Conservation (phyloP, 2,797 vertebrate species). For the Thamnophis elegans region DNA sequence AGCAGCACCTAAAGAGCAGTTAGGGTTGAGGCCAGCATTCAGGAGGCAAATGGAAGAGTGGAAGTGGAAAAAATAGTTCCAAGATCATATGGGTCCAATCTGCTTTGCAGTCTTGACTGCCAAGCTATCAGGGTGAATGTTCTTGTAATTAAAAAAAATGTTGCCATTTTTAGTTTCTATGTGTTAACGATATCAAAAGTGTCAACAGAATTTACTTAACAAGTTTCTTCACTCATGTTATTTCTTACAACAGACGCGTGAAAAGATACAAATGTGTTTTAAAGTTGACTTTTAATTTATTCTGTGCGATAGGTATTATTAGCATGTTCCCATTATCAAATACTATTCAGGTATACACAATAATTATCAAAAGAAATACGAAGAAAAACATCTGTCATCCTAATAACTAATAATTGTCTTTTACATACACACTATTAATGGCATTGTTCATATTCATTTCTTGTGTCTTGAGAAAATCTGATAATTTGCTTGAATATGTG, state of each 20-base stretch:
- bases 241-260: neutral
- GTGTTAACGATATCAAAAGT: neutral
- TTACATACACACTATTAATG: neutral
- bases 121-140: neutral
- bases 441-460: neutral
- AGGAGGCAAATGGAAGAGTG: neutral
- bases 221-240: neutral
- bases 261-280: constrained; percentile 1
- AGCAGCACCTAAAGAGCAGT: neutral
- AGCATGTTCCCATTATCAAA: neutral
- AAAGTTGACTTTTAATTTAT: neutral
- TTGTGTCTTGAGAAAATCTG: neutral
- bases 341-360: neutral
- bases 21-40: neutral
- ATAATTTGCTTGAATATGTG: constrained; percentile 18
- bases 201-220: neutral
- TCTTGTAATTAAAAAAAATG: neutral
- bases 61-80: neutral
- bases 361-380: neutral
- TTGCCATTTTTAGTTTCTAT: neutral
- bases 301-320: constrained; percentile 4
- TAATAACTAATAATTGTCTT: neutral
- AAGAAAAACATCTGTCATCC: neutral
- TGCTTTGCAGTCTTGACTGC: neutral
- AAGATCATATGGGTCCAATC: neutral